phyloP scores from a whole-genome alignment of 2,888 invertebrate genomes.

The Phrixothrix hirtus region DNA sequence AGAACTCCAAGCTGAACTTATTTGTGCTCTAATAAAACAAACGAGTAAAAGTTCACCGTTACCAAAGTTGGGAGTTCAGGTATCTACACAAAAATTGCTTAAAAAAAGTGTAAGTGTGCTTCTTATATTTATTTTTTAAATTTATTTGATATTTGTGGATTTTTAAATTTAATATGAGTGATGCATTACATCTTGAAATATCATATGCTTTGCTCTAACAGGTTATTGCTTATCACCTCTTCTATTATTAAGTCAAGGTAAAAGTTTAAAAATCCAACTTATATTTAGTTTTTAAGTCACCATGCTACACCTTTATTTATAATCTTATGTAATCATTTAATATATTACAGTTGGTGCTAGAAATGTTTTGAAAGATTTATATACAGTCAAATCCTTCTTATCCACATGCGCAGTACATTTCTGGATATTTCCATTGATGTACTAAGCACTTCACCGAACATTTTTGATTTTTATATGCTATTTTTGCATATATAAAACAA shows the following conservation, averaged over 20 bases:
- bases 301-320: constrained; percentile 5
- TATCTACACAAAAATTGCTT: constrained; percentile 60
- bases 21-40: constrained; percentile 89
- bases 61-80: constrained; percentile 63
- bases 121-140: constrained; percentile 49
- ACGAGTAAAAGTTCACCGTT: constrained; percentile 83
- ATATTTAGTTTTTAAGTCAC: constrained; percentile 43
- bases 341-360: too few species aligned
- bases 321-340: background rate
- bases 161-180: constrained; percentile 15
- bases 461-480: too few species aligned
- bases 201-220: too few species aligned
- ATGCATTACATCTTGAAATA: too few species aligned
- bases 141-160: constrained; percentile 19
- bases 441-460: too few species aligned
- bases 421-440: too few species aligned
- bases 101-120: constrained; percentile 68
- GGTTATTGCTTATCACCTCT: too few species aligned
- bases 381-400: too few species aligned
- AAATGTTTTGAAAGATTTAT: too few species aligned
- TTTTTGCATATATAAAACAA: too few species aligned
- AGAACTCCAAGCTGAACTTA: constrained; percentile 92
- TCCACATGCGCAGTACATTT: background rate
- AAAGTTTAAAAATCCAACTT: constrained; percentile 33
- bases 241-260: too few species aligned